Evolutionary conservation across 2,888 invertebrate genomes (phyloP).

Genomic region (Drosophila lacicola): DNA sequence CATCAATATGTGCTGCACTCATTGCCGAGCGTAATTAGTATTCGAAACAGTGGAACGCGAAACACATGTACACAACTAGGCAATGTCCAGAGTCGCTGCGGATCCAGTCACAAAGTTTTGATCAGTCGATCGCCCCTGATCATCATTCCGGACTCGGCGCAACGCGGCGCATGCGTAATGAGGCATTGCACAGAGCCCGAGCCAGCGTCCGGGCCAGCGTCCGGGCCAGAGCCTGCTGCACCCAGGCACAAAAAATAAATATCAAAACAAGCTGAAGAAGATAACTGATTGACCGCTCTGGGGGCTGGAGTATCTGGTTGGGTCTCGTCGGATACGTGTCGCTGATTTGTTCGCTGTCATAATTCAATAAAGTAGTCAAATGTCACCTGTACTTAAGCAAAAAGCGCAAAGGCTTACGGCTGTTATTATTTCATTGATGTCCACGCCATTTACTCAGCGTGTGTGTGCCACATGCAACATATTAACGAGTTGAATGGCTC

Average conservation of each 20-base stretch:
- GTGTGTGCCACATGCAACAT: constrained; percentile 5
- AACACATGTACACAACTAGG: constrained; percentile 81
- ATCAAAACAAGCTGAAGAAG: neutral
- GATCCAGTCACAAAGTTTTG: constrained; percentile 8
- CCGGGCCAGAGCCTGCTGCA: constrained; percentile 7
- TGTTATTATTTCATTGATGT: constrained; percentile 42
- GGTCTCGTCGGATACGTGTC: constrained; percentile 47
- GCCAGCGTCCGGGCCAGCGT: neutral
- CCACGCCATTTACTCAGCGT: neutral
- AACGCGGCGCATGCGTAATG: constrained; percentile 72
- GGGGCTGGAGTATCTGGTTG: constrained; percentile 18
- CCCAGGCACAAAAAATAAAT: constrained; percentile 17
- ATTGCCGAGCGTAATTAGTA: constrained; percentile 78
- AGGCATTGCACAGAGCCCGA: constrained; percentile 19
- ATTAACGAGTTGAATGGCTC: constrained; percentile 61
- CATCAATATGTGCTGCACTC: neutral
- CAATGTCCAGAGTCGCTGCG: constrained; percentile 25
- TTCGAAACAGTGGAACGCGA: constrained; percentile 80
- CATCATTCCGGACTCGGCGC: constrained; percentile 28
- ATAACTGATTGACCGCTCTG: constrained; percentile 38
- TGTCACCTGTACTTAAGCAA: constrained; percentile 66
- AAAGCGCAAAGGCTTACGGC: constrained; percentile 58
- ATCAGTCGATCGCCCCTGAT: constrained; percentile 29
- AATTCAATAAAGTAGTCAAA: constrained; percentile 83
- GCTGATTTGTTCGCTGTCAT: constrained; percentile 83